These are phyloP conservation scores for Saimiri boliviensis DNA, from an alignment of 2,113 vertebrate genomes.

Conservation along the genomic window DNA sequence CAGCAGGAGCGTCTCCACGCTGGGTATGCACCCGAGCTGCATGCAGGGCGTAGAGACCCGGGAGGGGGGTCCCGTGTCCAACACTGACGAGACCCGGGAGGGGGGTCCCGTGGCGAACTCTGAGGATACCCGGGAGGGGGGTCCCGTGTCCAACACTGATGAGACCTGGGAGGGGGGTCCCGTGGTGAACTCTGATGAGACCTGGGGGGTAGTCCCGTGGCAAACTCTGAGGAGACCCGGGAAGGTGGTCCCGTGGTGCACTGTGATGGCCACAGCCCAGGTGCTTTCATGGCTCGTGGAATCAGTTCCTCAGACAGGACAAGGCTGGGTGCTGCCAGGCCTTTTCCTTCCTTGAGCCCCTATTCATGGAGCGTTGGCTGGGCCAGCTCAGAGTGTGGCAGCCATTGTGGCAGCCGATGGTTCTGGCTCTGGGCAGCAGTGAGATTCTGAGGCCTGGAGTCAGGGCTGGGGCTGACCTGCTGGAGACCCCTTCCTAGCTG, in stretches of 20 bases:
- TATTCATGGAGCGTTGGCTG: not conserved
- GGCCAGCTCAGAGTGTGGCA: not conserved
- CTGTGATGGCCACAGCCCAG: too few species aligned
- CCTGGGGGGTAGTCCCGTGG: not conserved
- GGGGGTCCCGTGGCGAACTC: not conserved
- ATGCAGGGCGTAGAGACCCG: too few species aligned
- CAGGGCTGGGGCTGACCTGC: not conserved
- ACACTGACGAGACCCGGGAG: too few species aligned
- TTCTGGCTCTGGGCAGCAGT: not conserved
- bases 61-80: not conserved
- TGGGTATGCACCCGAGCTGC: too few species aligned
- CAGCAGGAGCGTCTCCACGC: not conserved
- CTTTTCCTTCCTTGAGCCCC: not conserved
- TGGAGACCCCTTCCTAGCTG: not conserved
- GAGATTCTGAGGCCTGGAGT: too few species aligned
- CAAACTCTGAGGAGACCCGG: too few species aligned
- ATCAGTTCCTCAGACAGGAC: too few species aligned
- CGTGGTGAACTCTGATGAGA: not conserved
- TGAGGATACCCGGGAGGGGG: too few species aligned
- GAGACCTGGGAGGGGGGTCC: too few species aligned
- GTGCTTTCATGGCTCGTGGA: not conserved
- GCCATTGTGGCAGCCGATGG: accelerated
- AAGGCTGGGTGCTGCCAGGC: too few species aligned
- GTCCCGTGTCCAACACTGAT: not conserved
- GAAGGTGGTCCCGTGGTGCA: not conserved